phyloP scores from a whole-genome alignment of 1,140 invertebrate species.

The Drosophila sechellia region DNA sequence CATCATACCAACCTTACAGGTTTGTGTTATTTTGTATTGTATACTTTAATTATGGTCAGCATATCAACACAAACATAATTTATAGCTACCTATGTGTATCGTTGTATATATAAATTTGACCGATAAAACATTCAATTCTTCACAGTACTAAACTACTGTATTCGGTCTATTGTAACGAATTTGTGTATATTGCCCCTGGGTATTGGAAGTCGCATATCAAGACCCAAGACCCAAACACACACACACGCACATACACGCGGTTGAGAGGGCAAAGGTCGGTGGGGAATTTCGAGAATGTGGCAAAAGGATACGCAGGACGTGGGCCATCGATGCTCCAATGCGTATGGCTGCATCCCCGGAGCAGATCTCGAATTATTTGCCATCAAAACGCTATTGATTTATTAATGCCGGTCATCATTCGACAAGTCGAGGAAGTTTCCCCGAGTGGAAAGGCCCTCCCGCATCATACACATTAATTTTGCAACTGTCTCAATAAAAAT shows the following conservation, averaged over 20 bases:
- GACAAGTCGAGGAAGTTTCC: constrained; percentile 33
- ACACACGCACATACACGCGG: not conserved
- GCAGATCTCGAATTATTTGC: constrained; percentile 62
- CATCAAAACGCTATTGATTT: constrained; percentile 77
- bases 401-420: constrained; percentile 67
- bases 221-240: not conserved
- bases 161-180: not conserved
- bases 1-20: too few species aligned
- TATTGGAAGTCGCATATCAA: constrained; percentile 12
- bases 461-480: constrained; percentile 60
- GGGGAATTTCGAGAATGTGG: constrained; percentile 11
- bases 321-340: constrained; percentile 12
- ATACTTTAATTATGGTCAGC: not conserved
- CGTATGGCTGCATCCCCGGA: constrained; percentile 42
- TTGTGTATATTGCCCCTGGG: not conserved
- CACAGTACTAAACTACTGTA: not conserved
- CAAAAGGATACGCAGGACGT: constrained; percentile 27
- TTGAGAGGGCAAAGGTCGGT: not conserved
- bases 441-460: constrained; percentile 11
- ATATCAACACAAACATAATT: not conserved
- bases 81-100: not conserved
- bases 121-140: not conserved
- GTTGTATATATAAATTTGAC: not conserved
- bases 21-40: not conserved
- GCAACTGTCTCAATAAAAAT: constrained; percentile 78